phyloP scores from a whole-genome alignment of 2,797 vertebrate genomes.

The Leptoclinus maculatus region DNA sequence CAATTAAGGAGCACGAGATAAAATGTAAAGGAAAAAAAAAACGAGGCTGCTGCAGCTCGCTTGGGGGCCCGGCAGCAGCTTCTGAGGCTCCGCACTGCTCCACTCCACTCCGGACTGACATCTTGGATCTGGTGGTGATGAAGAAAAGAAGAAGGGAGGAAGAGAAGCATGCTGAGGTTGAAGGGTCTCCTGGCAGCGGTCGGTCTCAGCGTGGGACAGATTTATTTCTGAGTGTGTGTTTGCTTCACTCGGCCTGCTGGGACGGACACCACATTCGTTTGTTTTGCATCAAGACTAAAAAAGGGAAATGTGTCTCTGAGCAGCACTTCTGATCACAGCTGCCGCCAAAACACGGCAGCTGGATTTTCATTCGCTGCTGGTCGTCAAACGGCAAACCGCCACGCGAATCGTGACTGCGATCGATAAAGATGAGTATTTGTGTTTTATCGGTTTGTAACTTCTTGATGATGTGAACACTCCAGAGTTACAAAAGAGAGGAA shows the following conservation, averaged over 20 bases:
- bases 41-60: background rate
- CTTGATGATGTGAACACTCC: background rate
- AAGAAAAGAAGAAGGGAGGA: background rate
- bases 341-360: background rate
- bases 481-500: background rate
- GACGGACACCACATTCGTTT: background rate
- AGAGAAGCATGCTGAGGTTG: background rate
- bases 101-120: constrained; percentile 12
- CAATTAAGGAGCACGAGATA: constrained; percentile 74
- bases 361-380: background rate
- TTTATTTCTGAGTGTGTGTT: background rate
- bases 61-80: constrained; percentile 7
- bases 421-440: background rate
- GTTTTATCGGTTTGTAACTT: background rate
- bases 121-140: constrained; percentile 11
- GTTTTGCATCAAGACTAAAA: background rate
- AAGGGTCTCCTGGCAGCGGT: constrained; percentile 11
- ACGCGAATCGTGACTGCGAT: background rate
- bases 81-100: constrained; percentile 9
- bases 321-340: background rate
- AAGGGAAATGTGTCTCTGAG: background rate
- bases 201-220: background rate
- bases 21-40: constrained; percentile 29
- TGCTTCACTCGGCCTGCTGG: background rate
- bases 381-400: background rate